Conservation (phyloP, 1,140 invertebrate species). For the Batillaria attramentaria region DNA sequence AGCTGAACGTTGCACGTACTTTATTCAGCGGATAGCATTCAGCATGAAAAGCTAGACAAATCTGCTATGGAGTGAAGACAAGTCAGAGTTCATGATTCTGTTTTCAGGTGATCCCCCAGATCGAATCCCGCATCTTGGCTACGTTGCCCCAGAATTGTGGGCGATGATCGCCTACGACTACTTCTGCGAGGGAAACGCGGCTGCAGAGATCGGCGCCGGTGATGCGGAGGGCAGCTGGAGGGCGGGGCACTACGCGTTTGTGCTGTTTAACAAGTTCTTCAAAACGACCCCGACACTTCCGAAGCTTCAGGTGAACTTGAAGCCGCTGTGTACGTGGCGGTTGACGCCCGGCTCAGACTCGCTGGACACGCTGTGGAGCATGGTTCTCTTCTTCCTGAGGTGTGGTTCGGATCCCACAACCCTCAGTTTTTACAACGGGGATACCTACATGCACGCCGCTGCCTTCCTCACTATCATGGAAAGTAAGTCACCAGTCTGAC, state of each 20-base stretch:
- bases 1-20: no score
- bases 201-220: neutral
- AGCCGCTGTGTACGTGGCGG: constrained; percentile 33
- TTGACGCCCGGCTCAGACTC: neutral
- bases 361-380: constrained; percentile 7
- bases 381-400: constrained; percentile 43
- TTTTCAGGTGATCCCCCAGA: constrained; percentile 30
- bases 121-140: constrained; percentile 25
- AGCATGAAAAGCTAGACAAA: no score
- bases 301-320: constrained; percentile 25
- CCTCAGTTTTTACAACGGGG: constrained; percentile 40
- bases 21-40: no score
- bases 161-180: constrained; percentile 46
- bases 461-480: constrained; percentile 45
- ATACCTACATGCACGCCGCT: constrained; percentile 53
- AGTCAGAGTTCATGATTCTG: neutral
- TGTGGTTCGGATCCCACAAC: constrained; percentile 49
- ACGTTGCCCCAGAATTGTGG: constrained; percentile 43
- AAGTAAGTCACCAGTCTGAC: constrained; percentile 31
- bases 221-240: constrained; percentile 32
- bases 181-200: constrained; percentile 14
- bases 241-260: constrained; percentile 39
- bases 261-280: constrained; percentile 25
- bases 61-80: no score
- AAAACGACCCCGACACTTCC: neutral